phyloP scores from a whole-genome alignment of 2,113 vertebrate genomes.

The Dolichallabes microphthalmus region DNA sequence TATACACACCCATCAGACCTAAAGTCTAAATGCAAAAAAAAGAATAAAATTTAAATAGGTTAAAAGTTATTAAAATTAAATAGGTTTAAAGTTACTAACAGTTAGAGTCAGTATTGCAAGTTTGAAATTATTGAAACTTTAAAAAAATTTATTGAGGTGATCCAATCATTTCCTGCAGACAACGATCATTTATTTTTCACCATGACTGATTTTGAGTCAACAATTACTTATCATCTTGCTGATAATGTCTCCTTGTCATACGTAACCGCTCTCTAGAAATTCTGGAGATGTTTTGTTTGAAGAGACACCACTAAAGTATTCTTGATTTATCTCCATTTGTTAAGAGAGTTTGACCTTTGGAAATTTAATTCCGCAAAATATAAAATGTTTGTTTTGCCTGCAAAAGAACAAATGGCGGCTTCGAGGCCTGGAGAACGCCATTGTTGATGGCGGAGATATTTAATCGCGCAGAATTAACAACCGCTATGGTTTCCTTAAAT shows the following conservation, averaged over 20 bases:
- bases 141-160: not conserved
- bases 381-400: slow-evolving; percentile 84
- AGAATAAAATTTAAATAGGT: too few relatives aligned
- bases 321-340: slow-evolving; percentile 75
- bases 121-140: not conserved
- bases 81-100: not conserved
- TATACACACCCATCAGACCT: not conserved
- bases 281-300: slow-evolving; percentile 27
- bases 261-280: not conserved
- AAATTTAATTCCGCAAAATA: slow-evolving; percentile 90
- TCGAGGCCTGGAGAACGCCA: slow-evolving; percentile 70
- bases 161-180: not conserved
- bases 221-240: slow-evolving; percentile 11
- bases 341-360: slow-evolving; percentile 87
- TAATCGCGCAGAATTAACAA: slow-evolving; percentile 95
- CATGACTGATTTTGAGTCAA: slow-evolving; percentile 18
- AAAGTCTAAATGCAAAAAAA: not conserved
- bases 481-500: slow-evolving; percentile 86
- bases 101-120: not conserved
- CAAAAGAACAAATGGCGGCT: slow-evolving; percentile 71
- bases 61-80: not conserved
- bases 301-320: slow-evolving; percentile 45
- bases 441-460: slow-evolving; percentile 88
- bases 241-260: slow-evolving; percentile 9
- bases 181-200: not conserved